phyloP scores from a whole-genome alignment of 2,797 vertebrate species.

The Gymnoscopelus microlampas region DNA sequence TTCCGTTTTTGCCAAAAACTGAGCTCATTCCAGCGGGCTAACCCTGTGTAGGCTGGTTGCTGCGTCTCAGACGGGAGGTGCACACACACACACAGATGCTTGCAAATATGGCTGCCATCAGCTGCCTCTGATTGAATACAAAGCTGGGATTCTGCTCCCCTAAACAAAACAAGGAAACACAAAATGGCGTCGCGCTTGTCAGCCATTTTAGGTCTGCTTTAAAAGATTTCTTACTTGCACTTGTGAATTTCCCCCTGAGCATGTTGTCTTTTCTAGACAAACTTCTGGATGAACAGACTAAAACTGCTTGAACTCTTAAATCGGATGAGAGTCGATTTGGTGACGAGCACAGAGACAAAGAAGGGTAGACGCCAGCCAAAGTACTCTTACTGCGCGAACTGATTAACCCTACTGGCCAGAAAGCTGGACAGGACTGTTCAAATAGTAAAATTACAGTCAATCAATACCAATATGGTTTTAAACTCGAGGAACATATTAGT shows the following conservation, averaged over 20 bases:
- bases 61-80: constrained; percentile 74
- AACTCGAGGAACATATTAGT: no score
- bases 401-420: constrained; percentile 33
- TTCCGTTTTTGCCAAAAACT: constrained; percentile 81
- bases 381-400: constrained; percentile 21
- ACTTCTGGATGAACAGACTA: constrained; percentile 34
- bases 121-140: constrained; percentile 80
- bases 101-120: constrained; percentile 81
- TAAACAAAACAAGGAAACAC: constrained; percentile 80
- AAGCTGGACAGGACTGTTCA: constrained; percentile 25
- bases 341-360: constrained; percentile 50
- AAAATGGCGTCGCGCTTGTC: constrained; percentile 86
- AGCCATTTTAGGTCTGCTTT: constrained; percentile 87
- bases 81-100: constrained; percentile 73
- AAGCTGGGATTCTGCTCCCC: constrained; percentile 78
- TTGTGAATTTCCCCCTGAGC: constrained; percentile 31
- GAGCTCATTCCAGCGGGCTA: constrained; percentile 80
- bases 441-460: constrained; percentile 1
- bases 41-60: constrained; percentile 78
- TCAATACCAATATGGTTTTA: background rate
- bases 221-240: constrained; percentile 47
- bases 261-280: constrained; percentile 9
- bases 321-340: constrained; percentile 44
- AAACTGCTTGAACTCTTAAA: constrained; percentile 14
- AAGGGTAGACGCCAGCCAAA: constrained; percentile 32